Evolutionary conservation across 2,797 vertebrate genomes (phyloP).

Genomic region (Bovichtus diacanthus): DNA sequence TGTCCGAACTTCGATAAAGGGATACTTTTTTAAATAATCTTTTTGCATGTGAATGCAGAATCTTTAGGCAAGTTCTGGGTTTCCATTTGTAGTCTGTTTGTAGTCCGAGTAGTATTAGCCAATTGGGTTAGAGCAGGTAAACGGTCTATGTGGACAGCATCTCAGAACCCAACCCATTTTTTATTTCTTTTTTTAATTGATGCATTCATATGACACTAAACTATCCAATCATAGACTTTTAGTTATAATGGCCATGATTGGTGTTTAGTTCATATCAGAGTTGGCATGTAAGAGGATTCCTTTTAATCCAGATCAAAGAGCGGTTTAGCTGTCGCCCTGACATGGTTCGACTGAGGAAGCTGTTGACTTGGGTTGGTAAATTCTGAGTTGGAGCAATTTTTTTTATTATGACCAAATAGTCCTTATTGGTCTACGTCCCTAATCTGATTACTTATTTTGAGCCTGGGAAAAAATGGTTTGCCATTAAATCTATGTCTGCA

Average conservation of each 20-base stretch:
- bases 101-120: no score
- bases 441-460: constrained; percentile 32
- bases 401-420: constrained; percentile 23
- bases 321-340: constrained; percentile 13
- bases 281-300: neutral
- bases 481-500: constrained; percentile 42
- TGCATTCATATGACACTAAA: no score
- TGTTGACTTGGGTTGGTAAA: constrained; percentile 7
- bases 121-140: no score
- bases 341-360: constrained; percentile 7
- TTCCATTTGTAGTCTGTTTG: no score
- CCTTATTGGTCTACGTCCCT: neutral
- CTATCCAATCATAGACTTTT: no score
- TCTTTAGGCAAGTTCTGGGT: no score
- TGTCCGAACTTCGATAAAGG: neutral
- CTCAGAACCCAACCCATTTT: no score
- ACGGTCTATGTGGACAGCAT: no score
- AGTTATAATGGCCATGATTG: neutral
- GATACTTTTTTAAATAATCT: neutral
- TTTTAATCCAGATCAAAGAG: constrained; percentile 27
- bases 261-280: neutral
- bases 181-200: no score
- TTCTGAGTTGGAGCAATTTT: constrained; percentile 15
- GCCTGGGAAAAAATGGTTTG: constrained; percentile 9
- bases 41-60: no score